These are phyloP conservation scores for Drosophila melanocephala DNA, from an alignment of 2,888 invertebrate species.

Conservation along the genomic window DNA sequence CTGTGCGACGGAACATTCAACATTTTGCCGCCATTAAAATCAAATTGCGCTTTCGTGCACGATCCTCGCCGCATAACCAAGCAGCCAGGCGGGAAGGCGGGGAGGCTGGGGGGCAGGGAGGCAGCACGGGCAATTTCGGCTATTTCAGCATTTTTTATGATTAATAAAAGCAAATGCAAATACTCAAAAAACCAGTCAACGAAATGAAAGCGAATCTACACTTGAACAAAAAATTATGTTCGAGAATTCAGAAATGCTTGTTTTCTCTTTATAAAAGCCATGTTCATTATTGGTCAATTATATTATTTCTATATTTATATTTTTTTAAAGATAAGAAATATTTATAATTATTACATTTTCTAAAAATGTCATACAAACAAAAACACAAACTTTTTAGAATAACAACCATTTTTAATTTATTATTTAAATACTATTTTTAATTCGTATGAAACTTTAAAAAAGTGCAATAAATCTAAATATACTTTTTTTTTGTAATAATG, in stretches of 20 bases:
- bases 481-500: neutral
- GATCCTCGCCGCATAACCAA: conserved; percentile 29
- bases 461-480: neutral
- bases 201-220: conserved; percentile 51
- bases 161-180: conserved; percentile 80
- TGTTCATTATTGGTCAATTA: neutral
- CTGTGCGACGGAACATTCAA: conserved; percentile 68
- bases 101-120: neutral
- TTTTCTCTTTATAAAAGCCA: neutral
- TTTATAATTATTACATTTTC: neutral
- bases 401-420: too few species aligned
- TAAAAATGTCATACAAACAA: too few species aligned
- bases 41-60: conserved; percentile 79
- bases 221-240: neutral
- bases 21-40: conserved; percentile 81
- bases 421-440: too few species aligned
- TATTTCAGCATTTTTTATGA: conserved; percentile 77
- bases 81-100: conserved; percentile 1
- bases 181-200: conserved; percentile 60
- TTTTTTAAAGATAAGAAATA: neutral
- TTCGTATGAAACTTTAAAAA: too few species aligned
- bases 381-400: too few species aligned
- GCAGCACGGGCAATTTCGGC: conserved; percentile 51
- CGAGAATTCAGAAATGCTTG: neutral
- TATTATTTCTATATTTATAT: neutral